Base-by-base conservation (phyloP, 2,888 invertebrate species). In the Ischnus inquisitorius region DNA sequence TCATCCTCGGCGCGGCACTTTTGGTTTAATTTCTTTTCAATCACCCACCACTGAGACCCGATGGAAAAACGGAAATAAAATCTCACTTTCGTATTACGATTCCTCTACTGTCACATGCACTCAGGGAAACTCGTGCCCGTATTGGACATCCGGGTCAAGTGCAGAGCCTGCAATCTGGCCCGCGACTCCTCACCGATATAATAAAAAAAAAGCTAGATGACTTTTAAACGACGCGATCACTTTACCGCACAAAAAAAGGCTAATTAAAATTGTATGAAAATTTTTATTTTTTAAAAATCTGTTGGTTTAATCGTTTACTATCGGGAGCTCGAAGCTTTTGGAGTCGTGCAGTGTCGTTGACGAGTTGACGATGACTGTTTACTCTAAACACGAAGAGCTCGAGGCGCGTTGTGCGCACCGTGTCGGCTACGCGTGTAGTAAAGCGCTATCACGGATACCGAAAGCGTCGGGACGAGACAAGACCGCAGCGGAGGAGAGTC, bases 391-490 rank as follows among this genome's bases (percentile, higher is more conserved):
- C 16, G 28, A 67, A 39, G 34, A 60, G 57, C 41, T 71, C 39
- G n/a, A 28, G 43, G 39, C 43, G 41, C 57, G 19, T 22, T 69
- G 74, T 68, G 69, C 69, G n/a, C 43, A 57, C n/a, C 46, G 39
- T 69, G 79, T 75, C 69, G 41, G 79, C 62, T 75, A 68, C 75
- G 82, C 82, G 79, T 79, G 69, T 75, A 83, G 82, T 68, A 72
- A 60, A 76, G 28, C 75, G 74, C 46, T 69, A 79, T 78, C 72
- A 68, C 68, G 64, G 62, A 10, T 39, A 28, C 46, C 54, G 74
- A 75, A 69, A 79, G 78, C 79, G 62, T 69, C 65, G 65, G 65
- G 28, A 41, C 75, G 69, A 69, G 69, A 65, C 78, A 34, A 34
- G 12, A n/a, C 48, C 19, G 34, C 1, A 43, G 78, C 10, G 25